Base-by-base conservation (phyloP, 2,797 vertebrate genomes). In the Gallinago solitaria region DNA sequence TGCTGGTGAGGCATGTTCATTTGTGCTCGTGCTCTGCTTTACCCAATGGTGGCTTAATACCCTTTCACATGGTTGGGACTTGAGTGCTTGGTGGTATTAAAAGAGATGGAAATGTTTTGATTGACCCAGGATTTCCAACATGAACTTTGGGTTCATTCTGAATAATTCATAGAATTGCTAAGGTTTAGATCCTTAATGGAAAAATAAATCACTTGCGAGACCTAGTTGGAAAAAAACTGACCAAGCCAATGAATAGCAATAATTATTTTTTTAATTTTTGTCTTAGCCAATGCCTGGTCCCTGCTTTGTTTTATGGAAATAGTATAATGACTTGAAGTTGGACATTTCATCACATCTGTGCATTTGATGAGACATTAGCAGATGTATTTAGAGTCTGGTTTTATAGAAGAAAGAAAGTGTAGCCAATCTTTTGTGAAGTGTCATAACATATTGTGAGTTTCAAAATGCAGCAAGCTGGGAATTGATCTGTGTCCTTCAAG, bases 401-500 rank as follows among this genome's bases (percentile, higher is more conserved):
- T 81, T 86, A 43, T 77, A 33, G 35, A 35, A 67, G 53, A 54
- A 6, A 32, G 21, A 71, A 75, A 35, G 15, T 3, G 1, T n/a
- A 80, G 19, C 33, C 30, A 64, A 5, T 32, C 33, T 80, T 82
- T 23, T 70, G 59, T 50, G 33, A n/a, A 83, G 45, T 43, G 56
- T 91, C 60, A 9, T 91, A 53, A 77, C 32, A 61, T 61, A 70
- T 41, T 65, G 59, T 51, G 68, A 65, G 41, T 50, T 71, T 50
- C 43, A 81, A 68, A 84, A 90, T 23, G n/a, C 41, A 87, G 32
- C 53, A 64, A 77, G 24, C 37, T 87, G 86, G 63, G 74, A 57
- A 41, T 16, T 74, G 70, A 89, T 61, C 75, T 53, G 61, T 70
- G 45, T 87, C 53, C 60, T 95, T 65, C 18, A 50, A 90, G 56